A percentile compares a stretch with the other conserved stretches of the same genome.
Conservation (phyloP, 2,113 vertebrate species). For the Oryzias javanicus region DNA sequence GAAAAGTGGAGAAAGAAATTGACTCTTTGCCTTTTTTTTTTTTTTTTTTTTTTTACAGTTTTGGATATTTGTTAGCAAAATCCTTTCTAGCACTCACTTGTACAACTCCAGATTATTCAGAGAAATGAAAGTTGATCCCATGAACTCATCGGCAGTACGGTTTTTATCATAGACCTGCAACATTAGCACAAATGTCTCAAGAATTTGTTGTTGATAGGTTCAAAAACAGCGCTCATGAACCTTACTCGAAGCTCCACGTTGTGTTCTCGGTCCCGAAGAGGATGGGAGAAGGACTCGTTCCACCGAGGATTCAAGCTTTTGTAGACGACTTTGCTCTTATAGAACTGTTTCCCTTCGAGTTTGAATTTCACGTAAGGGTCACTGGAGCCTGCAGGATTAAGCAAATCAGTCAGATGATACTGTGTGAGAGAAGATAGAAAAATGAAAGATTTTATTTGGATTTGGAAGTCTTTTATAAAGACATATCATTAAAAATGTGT, state of each 20-base stretch:
- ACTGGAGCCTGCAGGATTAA: slow-evolving; percentile 81
- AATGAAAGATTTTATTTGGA: background rate
- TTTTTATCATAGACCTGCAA: slow-evolving; percentile 92
- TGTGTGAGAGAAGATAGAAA: background rate
- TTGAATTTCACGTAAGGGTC: slow-evolving; percentile 97
- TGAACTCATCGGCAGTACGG: slow-evolving; percentile 90
- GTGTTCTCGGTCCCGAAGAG: slow-evolving; percentile 85
- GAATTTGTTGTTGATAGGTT: background rate
- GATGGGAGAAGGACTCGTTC: slow-evolving; percentile 90
- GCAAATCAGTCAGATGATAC: slow-evolving; percentile 8
- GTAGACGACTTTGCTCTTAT: slow-evolving; percentile 95
- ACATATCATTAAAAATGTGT: too few species aligned
- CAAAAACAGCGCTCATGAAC: background rate
- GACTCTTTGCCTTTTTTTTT: too few species aligned
- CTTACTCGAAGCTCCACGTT: slow-evolving; percentile 85
- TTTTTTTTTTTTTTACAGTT: too few species aligned
- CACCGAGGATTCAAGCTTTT: slow-evolving; percentile 92
- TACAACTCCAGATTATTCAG: slow-evolving; percentile 84
- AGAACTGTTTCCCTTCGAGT: slow-evolving; percentile 90
- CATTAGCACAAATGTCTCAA: background rate
- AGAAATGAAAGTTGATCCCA: slow-evolving; percentile 83
- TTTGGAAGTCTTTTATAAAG: too few species aligned
- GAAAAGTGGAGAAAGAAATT: background rate
- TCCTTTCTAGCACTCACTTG: slow-evolving; percentile 73
- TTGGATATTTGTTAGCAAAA: background rate